Evolutionary conservation across 2,888 invertebrate species (phyloP), one percentile per base, ranked within the genome.

Genomic region (Galerucella pusilla): DNA sequence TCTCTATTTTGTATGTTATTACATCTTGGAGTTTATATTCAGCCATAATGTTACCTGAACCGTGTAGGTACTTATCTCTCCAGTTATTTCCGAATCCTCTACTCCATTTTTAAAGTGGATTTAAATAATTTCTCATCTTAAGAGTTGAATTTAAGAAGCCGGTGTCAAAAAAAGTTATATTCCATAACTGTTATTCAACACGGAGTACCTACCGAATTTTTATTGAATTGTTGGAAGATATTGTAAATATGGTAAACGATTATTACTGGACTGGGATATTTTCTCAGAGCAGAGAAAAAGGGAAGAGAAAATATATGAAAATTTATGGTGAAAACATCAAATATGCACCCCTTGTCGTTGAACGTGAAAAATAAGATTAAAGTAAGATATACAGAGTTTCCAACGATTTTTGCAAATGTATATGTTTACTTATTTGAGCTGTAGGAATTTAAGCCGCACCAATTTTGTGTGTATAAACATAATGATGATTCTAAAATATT

Each of bases 301-400:
- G n/a, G 28, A 67, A 49, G 61, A 35, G 54, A 71, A 35, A 52
- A 64, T 64, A 25, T 64, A 71, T 71, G 28, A 64, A 54, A 71
- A 60, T 64, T 64, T 64, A 71, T 71, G 68, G 42, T 60, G 16
- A 60, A 28, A 20, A 42, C 46, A 68, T 68, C 63, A 71, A 71
- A 71, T 71, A 71, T 71, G 63, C 71, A 71, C 71, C 71, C 63
- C 64, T 64, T 49, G 46, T 35, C 14, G 42, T 63, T 49, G 61
- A 25, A 63, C 16, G 45, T 70, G 46, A 67, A 68, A 12, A 12
- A 49, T 25, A 68, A 9, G 28, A 25, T 68, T 57, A 54, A 68
- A 68, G 16, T n/a, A 35, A 25, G 57, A 68, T 68, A 68, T 54
- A 68, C 68, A 16, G 67, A 25, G n/a, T 67, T 67, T 28, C 12